These are phyloP conservation scores for Amazona ochrocephala DNA, from an alignment of 2,797 vertebrate species.

Conservation along the genomic window DNA sequence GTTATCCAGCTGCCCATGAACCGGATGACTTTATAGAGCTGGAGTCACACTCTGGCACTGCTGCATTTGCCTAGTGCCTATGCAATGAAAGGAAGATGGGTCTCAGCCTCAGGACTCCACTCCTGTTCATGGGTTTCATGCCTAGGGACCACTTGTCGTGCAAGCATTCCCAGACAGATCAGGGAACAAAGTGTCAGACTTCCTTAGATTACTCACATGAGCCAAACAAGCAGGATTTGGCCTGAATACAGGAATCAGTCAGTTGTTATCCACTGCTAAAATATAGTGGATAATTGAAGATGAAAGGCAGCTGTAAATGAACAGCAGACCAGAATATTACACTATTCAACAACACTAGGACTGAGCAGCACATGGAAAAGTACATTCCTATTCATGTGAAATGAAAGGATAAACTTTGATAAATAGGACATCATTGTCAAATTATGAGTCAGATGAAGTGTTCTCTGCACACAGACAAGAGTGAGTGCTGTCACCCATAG, in stretches of 20 bases:
- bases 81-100: background rate
- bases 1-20: background rate
- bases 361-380: background rate
- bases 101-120: background rate
- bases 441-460: background rate
- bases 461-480: background rate
- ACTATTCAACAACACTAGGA: background rate
- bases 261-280: conserved; percentile 53
- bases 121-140: background rate
- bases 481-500: background rate
- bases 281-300: conserved; percentile 63
- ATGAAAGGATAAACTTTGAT: background rate
- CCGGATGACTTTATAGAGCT: background rate
- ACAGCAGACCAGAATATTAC: background rate
- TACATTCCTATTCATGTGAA: conserved; percentile 13
- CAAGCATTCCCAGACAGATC: conserved; percentile 67
- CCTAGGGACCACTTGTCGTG: background rate
- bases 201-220: conserved; percentile 62
- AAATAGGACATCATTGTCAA: conserved; percentile 10
- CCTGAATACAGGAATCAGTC: conserved; percentile 60
- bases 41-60: background rate
- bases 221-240: conserved; percentile 62
- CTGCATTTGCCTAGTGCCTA: background rate
- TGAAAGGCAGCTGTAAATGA: conserved; percentile 68
- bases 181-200: conserved; percentile 59